Conservation (phyloP, 1,140 invertebrate species). For the Gonatopus flavifemur region DNA sequence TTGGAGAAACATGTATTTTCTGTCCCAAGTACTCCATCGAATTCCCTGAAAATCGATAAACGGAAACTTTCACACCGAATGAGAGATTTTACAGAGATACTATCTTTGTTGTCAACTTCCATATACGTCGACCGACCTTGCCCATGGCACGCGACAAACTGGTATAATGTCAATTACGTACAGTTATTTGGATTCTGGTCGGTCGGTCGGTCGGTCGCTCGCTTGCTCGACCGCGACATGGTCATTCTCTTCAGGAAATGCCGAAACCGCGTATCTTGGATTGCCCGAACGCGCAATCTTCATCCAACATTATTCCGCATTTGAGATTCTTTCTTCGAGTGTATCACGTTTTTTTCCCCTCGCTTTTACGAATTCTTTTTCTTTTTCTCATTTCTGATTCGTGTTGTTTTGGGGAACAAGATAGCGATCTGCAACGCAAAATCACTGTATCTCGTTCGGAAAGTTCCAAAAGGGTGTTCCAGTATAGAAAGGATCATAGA, state of each 20-base stretch:
- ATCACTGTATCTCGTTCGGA: too few relatives aligned
- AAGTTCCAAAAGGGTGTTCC: too few relatives aligned
- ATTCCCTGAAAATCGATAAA: too few relatives aligned
- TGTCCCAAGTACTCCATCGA: too few relatives aligned
- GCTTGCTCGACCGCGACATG: conserved; percentile 3
- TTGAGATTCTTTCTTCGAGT: too few relatives aligned
- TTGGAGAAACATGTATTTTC: too few relatives aligned
- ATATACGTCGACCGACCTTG: conserved; percentile 16
- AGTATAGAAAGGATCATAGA: too few relatives aligned
- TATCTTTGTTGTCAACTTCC: conserved; percentile 21
- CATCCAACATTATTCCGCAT: too few relatives aligned
- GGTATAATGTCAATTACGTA: conserved; percentile 17
- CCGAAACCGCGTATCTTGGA: conserved; percentile 13
- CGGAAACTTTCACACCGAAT: conserved; percentile 18
- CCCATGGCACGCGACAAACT: conserved; percentile 17
- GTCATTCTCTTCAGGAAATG: conserved; percentile 15
- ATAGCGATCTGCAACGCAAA: too few relatives aligned
- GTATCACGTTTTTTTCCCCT: neutral
- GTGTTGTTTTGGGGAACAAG: neutral
- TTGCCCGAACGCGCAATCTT: too few relatives aligned
- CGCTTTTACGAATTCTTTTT: conserved; percentile 1
- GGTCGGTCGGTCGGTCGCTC: too few relatives aligned
- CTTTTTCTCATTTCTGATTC: neutral
- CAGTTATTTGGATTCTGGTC: neutral
- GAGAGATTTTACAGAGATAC: conserved; percentile 6